Evolutionary conservation across 35 echinoderm and acorn worm species (phyloP).

Genomic region (Lytechinus variegatus): DNA sequence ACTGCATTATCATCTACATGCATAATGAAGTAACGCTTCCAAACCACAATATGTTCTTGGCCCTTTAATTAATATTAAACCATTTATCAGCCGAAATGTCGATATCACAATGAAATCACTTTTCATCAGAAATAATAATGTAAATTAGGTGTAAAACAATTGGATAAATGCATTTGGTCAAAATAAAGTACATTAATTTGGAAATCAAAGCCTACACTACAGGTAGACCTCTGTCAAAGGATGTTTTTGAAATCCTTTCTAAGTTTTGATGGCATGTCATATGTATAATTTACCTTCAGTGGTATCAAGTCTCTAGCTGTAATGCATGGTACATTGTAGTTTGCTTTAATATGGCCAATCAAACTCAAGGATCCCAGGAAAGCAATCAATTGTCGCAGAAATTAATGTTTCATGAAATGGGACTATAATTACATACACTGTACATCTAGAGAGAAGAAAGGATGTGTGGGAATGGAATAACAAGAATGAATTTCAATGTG

Average conservation of each 20-base stretch:
- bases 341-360: too few species aligned
- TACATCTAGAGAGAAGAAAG: not conserved
- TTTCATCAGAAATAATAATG: not conserved
- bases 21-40: not conserved
- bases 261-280: too few species aligned
- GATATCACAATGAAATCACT: not conserved
- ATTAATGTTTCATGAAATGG: too few species aligned
- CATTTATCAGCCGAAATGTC: not conserved
- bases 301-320: too few species aligned
- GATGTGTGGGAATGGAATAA: not conserved
- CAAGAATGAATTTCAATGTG: not conserved
- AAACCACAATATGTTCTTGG: not conserved
- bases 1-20: slow-evolving; percentile 2
- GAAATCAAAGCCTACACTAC: too few species aligned
- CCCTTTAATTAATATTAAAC: not conserved
- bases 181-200: too few species aligned
- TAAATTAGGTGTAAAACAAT: not conserved
- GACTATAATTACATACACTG: not conserved
- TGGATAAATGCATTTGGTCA: not conserved
- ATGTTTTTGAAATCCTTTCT: too few species aligned
- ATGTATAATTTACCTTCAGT: too few species aligned
- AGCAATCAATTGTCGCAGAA: too few species aligned
- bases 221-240: too few species aligned
- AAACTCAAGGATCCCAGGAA: too few species aligned
- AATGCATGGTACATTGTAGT: too few species aligned